Percentiles rank a stretch among this genome's conserved stretches.
Evolutionary conservation across 2,888 invertebrate genomes (phyloP).

Genomic region (Esperia sulphurella): DNA sequence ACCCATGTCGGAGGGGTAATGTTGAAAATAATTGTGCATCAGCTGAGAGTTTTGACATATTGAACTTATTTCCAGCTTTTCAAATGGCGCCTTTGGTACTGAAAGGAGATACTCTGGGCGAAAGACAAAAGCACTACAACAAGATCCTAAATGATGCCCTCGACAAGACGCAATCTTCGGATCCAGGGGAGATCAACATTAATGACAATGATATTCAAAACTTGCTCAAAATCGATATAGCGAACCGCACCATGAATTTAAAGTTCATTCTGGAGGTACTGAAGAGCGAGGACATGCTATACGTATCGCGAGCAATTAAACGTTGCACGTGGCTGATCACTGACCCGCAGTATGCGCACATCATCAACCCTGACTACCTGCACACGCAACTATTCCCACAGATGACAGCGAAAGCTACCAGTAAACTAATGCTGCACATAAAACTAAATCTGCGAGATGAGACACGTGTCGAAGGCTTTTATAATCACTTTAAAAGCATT

Average conservation of each 20-base stretch:
- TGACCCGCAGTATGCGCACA: constrained; percentile 41
- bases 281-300: constrained; percentile 49
- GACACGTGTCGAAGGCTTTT: constrained; percentile 49
- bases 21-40: too few species aligned
- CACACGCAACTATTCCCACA: constrained; percentile 38
- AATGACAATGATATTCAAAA: constrained; percentile 40
- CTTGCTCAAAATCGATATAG: constrained; percentile 52
- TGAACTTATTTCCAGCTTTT: not conserved
- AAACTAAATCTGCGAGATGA: constrained; percentile 44
- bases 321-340: constrained; percentile 46
- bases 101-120: constrained; percentile 30
- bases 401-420: constrained; percentile 48
- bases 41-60: constrained; percentile 12
- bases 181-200: constrained; percentile 23
- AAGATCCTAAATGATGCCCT: constrained; percentile 31
- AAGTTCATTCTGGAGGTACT: constrained; percentile 45
- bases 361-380: constrained; percentile 54
- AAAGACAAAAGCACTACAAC: constrained; percentile 45
- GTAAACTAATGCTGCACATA: constrained; percentile 44
- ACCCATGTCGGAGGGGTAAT: too few species aligned
- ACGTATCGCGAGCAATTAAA: constrained; percentile 51
- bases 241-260: constrained; percentile 39
- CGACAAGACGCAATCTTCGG: constrained; percentile 12
- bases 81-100: constrained; percentile 31
- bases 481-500: constrained; percentile 35